Evolutionary conservation across 2,797 vertebrate genomes (phyloP), one percentile per base, ranked within the genome.

Genomic region (Anniella stebbinsi): DNA sequence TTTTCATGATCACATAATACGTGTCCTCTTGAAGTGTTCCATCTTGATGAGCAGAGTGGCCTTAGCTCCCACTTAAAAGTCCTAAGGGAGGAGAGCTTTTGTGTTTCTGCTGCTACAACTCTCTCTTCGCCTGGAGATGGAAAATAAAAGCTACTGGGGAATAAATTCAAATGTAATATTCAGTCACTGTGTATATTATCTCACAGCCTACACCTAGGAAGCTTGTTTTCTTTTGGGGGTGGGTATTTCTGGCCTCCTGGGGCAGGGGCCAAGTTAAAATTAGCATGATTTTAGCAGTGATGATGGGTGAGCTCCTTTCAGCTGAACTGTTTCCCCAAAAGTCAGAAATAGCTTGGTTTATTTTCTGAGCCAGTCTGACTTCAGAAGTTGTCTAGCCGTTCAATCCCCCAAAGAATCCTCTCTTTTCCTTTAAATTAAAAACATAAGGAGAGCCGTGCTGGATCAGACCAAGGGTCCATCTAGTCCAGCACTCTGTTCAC

Each of bases 181-280:
- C 48, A 92, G 93, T 87, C 91, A 30, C 60, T 86, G 94, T 89
- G 67, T 3, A 9, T 73, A 92, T 93, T 93, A 93, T 90, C 94
- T 96, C 89, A 15, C 76, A 89, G 90, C 93, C 89, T 93, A 93
- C 93, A 93, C 38, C 72, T 92, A 90, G 23, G 88, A 91, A 94
- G 94, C 63, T 8, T 76, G 88, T 80, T 86, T 60, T 86, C 87
- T 89, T 90, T 94, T n/a, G n/a, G n/a, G n/a, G n/a, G n/a, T 84
- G 41, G 28, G 88, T 91, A 82, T 92, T 41, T 63, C n/a, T 77
- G 30, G 89, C 15, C 90, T 91, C 89, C 1, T 33, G 88, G 87
- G 90, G 89, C 78, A 91, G 84, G 87, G 92, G 92, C 90, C 83
- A 80, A 60, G 66, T 93, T 89, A 80, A 84, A 93, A 90, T 80